Base-by-base conservation (phyloP, 2,113 vertebrate genomes). In the Zeus faber region DNA sequence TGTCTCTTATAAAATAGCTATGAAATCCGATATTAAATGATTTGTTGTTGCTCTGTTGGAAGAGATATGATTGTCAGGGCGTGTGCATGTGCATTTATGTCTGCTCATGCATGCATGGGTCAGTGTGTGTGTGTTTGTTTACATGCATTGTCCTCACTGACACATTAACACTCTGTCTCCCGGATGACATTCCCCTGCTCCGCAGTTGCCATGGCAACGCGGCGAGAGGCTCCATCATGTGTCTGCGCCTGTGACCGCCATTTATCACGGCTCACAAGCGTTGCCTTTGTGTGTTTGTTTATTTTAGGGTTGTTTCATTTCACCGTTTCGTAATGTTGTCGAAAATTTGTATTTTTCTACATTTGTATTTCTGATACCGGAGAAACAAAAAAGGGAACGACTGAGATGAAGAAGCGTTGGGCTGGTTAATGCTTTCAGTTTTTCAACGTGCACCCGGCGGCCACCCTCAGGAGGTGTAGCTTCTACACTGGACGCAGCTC, bases 121-220 rank as follows among this genome's bases (percentile, higher is more conserved):
- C 14, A 1, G 39, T 18, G 39, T 41, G 39, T 22, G 43, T 22
- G 43, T 45, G 40, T 22, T 5, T 22, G 20, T 22, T 21, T 11
- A 21, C 2, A 13, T 13, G 5, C 14, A 13, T 24, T 57, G 58
- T 49, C 64, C 60, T 68, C n/a, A 43, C 52, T 54, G 49, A 44
- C 64, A 55, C 6, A 17, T 73, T 74, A 67, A 71, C 3, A 0
- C 70, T 67, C 69, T 51, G 31, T 27, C 41, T 58, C 57, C 57
- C 20, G 41, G 31, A 70, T 44, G 17, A 5, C 14, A 18, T 45
- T 37, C 45, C 16, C 47, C 52, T 58, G 39, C 48, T 45, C 54
- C 70, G 58, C 72, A 76, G 85, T 87, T 84, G 79, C 85, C 65
- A 79, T 82, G 74, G 77, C 57, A 81, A 85, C 80, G 1, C 62